A percentile compares a stretch with the other conserved stretches of the same genome.
These are phyloP conservation scores for Arvicanthis niloticus DNA, from an alignment of 2,113 vertebrate species.

Conservation along the genomic window DNA sequence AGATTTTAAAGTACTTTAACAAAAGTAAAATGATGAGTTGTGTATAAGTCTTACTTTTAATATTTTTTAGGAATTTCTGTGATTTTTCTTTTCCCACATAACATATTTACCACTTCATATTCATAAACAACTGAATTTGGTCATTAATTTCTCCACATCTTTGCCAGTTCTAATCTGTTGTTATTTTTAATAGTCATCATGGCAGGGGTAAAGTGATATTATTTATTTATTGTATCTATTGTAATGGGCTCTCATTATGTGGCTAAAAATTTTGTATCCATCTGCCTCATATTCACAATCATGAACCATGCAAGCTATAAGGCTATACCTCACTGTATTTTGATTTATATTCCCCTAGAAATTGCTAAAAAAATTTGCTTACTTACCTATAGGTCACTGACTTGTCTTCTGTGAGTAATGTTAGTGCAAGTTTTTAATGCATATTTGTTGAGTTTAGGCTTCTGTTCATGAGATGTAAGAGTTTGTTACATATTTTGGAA, in stretches of 20 bases:
- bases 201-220: neutral
- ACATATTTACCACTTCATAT: neutral
- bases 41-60: neutral
- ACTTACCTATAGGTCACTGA: neutral
- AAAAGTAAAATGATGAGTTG: neutral
- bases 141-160: neutral
- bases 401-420: neutral
- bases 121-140: neutral
- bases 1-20: too few species aligned
- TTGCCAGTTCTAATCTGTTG: neutral
- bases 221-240: neutral
- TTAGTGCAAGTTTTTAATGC: neutral
- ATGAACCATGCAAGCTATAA: neutral
- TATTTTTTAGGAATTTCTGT: neutral
- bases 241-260: neutral
- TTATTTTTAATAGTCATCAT: neutral
- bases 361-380: neutral
- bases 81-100: neutral
- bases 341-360: neutral
- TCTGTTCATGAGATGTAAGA: neutral
- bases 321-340: neutral
- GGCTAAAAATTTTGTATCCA: accelerated
- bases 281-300: neutral
- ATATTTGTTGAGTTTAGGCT: neutral
- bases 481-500: neutral